These are phyloP conservation scores for Ectemnius continuus DNA, from an alignment of 2,888 invertebrate genomes.

Conservation along the genomic window DNA sequence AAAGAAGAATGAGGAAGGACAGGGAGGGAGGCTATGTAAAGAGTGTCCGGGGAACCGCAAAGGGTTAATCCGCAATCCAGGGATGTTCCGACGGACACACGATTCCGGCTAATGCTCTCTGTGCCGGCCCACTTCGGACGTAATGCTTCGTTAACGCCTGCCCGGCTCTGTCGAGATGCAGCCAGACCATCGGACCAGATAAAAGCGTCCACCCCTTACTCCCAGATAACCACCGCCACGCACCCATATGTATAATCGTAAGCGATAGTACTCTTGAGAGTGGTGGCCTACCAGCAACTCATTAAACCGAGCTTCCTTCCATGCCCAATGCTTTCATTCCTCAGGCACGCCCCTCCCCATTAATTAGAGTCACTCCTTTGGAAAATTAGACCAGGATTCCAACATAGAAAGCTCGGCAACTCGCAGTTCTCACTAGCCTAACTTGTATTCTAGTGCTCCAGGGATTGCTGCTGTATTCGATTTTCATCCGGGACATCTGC, in stretches of 20 bases:
- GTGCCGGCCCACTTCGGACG: slow-evolving; percentile 18
- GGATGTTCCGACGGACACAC: slow-evolving; percentile 9
- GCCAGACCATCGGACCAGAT: background rate
- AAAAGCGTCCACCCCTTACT: background rate
- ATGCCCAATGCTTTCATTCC: background rate
- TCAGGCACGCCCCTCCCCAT: background rate
- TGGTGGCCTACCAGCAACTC: background rate
- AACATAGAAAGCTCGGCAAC: no score
- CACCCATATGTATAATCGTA: slow-evolving; percentile 38
- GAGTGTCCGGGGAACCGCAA: background rate
- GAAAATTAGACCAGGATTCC: no score
- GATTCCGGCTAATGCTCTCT: slow-evolving; percentile 15
- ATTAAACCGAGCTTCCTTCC: background rate
- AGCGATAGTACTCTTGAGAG: slow-evolving; percentile 23
- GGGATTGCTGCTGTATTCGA: no score
- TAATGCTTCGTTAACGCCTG: slow-evolving; percentile 37
- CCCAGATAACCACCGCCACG: no score
- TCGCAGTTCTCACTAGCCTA: no score
- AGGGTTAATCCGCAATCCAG: background rate
- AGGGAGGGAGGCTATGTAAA: background rate
- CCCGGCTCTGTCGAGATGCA: background rate
- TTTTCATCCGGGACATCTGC: no score
- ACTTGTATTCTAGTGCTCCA: no score
- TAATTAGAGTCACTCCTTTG: background rate
- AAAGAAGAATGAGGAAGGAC: background rate